phyloP scores from a whole-genome alignment of 2,797 vertebrate species.

The Rhodeus uyekii region DNA sequence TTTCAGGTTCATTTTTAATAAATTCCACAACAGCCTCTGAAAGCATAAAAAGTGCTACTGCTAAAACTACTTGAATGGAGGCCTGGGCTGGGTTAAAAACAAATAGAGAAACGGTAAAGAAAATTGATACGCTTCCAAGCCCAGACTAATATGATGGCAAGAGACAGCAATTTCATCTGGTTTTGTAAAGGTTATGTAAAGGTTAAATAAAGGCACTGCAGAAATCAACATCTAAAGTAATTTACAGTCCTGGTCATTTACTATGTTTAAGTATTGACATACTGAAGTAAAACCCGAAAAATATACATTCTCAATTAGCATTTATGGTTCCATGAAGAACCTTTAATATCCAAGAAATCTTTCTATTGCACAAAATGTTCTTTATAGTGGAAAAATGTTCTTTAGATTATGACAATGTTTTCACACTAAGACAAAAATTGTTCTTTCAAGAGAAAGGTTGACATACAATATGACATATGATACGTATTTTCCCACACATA shows the following conservation, averaged over 20 bases:
- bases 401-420: no score
- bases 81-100: background rate
- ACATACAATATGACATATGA: no score
- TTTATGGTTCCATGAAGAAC: no score
- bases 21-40: constrained; percentile 24
- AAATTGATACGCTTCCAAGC: background rate
- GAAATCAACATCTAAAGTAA: background rate
- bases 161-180: background rate
- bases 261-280: background rate
- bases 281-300: no score
- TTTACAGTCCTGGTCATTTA: background rate
- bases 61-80: background rate
- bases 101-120: background rate
- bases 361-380: background rate
- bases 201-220: background rate
- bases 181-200: background rate
- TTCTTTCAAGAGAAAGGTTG: no score
- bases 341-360: background rate
- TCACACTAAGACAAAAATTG: no score
- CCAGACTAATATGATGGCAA: background rate
- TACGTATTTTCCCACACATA: no score
- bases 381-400: background rate
- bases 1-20: constrained; percentile 29
- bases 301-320: no score
- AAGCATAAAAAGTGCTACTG: background rate